A percentile compares a stretch with the other conserved stretches of the same genome.
Evolutionary conservation across 2,888 invertebrate species (phyloP).

Genomic region (Dione vanillae): DNA sequence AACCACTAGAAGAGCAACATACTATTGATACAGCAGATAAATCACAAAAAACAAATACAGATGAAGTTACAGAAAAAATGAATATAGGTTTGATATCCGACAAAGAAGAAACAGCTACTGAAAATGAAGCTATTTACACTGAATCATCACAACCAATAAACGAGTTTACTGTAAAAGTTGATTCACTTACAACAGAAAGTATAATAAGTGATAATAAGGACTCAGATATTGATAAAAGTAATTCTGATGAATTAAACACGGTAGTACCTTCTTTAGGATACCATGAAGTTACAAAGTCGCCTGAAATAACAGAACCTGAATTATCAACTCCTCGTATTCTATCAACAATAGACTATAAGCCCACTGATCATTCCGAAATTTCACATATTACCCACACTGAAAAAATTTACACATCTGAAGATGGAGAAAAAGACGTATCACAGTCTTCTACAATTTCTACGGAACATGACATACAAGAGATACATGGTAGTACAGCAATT

Average conservation of each 20-base stretch:
- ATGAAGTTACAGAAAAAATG: conserved; percentile 26
- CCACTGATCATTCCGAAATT: neutral
- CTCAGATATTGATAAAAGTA: conserved; percentile 2
- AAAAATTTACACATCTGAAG: neutral
- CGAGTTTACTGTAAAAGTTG: conserved; percentile 1
- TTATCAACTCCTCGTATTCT: neutral
- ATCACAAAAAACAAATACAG: neutral
- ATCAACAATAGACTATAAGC: neutral
- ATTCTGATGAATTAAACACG: conserved; percentile 5
- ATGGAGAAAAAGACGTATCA: neutral
- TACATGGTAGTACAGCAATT: neutral
- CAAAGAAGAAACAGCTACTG: conserved; percentile 34
- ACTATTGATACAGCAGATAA: neutral
- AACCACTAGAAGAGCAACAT: neutral
- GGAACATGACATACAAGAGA: conserved; percentile 7
- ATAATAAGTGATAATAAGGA: neutral
- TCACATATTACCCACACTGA: neutral
- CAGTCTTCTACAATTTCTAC: neutral
- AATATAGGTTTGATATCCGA: neutral
- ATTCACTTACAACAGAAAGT: conserved; percentile 19
- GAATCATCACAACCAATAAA: conserved; percentile 15
- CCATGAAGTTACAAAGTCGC: conserved; percentile 1
- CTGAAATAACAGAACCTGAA: conserved; percentile 6
- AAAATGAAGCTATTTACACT: conserved; percentile 24
- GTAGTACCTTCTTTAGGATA: neutral